Base-by-base conservation (phyloP, 2,888 invertebrate species). In the Eristalis arbustorum region DNA sequence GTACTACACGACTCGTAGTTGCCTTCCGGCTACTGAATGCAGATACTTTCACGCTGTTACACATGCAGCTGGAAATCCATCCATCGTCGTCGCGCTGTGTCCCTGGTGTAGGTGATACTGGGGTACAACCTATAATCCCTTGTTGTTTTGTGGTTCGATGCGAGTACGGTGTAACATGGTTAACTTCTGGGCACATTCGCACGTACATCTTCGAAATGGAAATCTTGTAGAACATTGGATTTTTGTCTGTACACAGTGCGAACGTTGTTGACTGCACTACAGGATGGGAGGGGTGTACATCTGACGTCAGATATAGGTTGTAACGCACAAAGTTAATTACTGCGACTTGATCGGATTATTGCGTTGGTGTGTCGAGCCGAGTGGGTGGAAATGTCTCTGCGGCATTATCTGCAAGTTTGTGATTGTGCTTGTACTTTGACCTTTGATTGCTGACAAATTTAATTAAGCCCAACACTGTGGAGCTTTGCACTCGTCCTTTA, bases 11-110 rank as follows among this genome's bases (percentile, higher is more conserved):
- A 13, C 34, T 37, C 11, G 37, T 72, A 56, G 68, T 72, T 80
- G 76, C 80, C 84, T 84, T 76, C 72, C 76, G 81, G 80, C 80
- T 84, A 76, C 49, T 61, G 49, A 76, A 63, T 73, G 62, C 40
- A 62, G 57, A 75, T 67, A 37, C 62, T 71, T 61, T 2, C 25
- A 74, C 69, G 42, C 59, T 37, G 62, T 25, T 42, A 69, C 68
- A 37, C 18, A 62, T 40, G 37, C 49, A 66, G 72, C 31, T 79
- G 72, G 13, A 31, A 63, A 77, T 77, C 57, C 34, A 77, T 56
- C 22, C 57, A 25, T 25, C 25, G 2, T n/a, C n/a, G n/a, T n/a
- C n/a, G n/a, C n/a, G n/a, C n/a, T n/a, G n/a, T 56, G 40, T 67
- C 49, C 63, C 40, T 31, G 28, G 37, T 37, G 59, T 25, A 25